Conservation (phyloP, 2,113 vertebrate species). For the Acrocephalus kingi region DNA sequence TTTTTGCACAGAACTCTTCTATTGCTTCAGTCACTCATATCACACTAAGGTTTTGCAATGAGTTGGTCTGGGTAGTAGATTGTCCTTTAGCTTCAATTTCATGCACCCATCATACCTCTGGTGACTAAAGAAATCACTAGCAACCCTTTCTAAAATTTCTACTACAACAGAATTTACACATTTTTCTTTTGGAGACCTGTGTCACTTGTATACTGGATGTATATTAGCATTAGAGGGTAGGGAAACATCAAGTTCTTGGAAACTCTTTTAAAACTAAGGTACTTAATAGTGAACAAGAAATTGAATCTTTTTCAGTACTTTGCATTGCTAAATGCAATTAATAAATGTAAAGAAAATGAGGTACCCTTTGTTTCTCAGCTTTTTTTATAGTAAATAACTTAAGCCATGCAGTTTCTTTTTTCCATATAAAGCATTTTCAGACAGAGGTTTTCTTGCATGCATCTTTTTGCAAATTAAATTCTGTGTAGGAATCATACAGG, state of each 20-base stretch:
- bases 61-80: neutral
- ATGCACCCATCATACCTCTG: neutral
- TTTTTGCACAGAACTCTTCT: neutral
- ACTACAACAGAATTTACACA: neutral
- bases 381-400: neutral
- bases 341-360: neutral
- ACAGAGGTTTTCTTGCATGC: neutral
- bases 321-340: neutral
- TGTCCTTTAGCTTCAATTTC: neutral
- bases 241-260: neutral
- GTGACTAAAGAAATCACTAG: neutral
- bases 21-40: rapidly evolving
- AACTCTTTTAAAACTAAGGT: neutral
- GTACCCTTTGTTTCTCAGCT: neutral
- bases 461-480: neutral
- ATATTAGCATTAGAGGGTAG: neutral
- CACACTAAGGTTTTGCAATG: neutral
- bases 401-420: neutral
- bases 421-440: neutral
- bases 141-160: neutral
- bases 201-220: neutral
- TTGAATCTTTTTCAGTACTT: neutral
- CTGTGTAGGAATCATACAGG: neutral
- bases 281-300: neutral
- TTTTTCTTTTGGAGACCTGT: neutral